These are phyloP conservation scores for Eupithecia tripunctaria DNA, from an alignment of 2,888 invertebrate species.

Conservation along the genomic window DNA sequence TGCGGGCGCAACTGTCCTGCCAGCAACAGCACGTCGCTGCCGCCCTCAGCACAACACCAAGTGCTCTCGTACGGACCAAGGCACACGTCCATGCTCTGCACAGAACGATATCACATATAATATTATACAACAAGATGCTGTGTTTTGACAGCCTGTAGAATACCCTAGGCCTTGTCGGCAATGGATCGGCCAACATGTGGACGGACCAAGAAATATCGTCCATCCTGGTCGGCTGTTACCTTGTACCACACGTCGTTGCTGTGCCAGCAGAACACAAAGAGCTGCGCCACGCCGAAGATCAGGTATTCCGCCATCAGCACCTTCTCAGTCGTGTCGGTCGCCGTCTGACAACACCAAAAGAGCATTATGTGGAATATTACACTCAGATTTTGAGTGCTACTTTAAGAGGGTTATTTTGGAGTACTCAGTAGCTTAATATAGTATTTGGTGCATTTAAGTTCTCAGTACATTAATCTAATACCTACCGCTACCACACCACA, in stretches of 20 bases:
- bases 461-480: too few species aligned
- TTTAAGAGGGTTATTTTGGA: background rate
- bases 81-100: conserved; percentile 62
- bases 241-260: conserved; percentile 69
- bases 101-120: background rate
- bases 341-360: conserved; percentile 53
- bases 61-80: conserved; percentile 70
- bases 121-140: too few species aligned
- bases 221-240: background rate
- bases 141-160: background rate
- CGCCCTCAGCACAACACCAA: conserved; percentile 64
- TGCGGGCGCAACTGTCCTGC: conserved; percentile 64
- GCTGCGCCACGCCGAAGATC: conserved; percentile 69
- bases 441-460: background rate
- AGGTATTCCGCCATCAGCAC: conserved; percentile 72
- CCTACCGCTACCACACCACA: too few species aligned
- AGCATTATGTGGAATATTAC: background rate
- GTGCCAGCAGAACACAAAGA: conserved; percentile 77
- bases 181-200: background rate
- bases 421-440: background rate
- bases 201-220: background rate
- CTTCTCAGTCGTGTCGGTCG: conserved; percentile 64
- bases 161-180: background rate
- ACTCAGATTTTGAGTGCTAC: background rate
- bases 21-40: conserved; percentile 57